These are phyloP conservation scores for Heteractis magnifica DNA, from an alignment of 92 coral and sea anemone species.

Conservation along the genomic window DNA sequence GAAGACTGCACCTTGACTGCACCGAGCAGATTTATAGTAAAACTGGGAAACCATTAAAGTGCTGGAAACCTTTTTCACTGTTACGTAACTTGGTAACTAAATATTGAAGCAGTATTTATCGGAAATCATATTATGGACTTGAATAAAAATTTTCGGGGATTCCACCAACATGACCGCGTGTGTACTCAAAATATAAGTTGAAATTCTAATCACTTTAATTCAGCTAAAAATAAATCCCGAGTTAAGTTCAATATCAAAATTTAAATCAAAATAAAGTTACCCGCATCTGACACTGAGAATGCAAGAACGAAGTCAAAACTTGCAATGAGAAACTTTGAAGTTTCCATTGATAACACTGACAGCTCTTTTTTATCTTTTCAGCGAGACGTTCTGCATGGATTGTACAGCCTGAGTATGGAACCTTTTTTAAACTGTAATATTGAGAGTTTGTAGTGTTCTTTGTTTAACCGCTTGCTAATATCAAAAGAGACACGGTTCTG, in stretches of 20 bases:
- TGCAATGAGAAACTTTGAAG: constrained; percentile 10
- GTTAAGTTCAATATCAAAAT: too few species aligned
- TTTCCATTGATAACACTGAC: constrained; percentile 10
- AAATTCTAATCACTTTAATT: too few species aligned
- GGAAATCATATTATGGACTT: too few species aligned
- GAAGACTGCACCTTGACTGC: too few species aligned
- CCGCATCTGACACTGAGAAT: too few species aligned
- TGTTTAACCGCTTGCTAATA: not conserved
- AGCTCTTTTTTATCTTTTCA: not conserved
- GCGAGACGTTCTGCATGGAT: not conserved
- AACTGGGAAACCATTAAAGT: not conserved
- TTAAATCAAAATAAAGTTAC: too few species aligned
- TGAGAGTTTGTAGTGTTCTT: not conserved
- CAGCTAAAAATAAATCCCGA: too few species aligned
- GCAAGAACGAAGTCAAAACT: too few species aligned
- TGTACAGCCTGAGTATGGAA: not conserved
- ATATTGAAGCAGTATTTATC: too few species aligned
- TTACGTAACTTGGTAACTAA: not conserved
- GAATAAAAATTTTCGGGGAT: too few species aligned
- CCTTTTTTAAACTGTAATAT: not conserved
- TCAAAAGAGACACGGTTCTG: not conserved
- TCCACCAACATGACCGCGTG: too few species aligned
- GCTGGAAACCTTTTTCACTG: not conserved
- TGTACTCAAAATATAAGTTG: too few species aligned
- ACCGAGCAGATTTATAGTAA: not conserved